These are phyloP conservation scores for Delia radicum DNA, from an alignment of 1,140 invertebrate genomes.

Conservation along the genomic window DNA sequence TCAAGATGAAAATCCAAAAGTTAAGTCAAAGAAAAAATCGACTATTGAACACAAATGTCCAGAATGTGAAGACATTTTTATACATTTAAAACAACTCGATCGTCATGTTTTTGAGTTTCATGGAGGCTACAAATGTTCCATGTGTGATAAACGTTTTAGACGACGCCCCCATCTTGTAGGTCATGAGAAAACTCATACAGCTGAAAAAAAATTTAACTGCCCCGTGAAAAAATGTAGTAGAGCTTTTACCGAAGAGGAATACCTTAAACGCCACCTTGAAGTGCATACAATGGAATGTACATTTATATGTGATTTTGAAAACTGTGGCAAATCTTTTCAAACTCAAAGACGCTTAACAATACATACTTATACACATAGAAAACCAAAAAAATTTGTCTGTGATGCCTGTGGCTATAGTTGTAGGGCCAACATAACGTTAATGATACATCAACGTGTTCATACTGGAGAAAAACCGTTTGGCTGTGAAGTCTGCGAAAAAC, in stretches of 20 bases:
- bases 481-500: constrained; percentile 71
- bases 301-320: neutral
- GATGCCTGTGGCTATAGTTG: neutral
- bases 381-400: neutral
- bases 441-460: neutral
- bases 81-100: too few relatives aligned
- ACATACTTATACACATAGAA: neutral
- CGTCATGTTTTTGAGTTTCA: too few relatives aligned
- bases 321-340: neutral
- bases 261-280: neutral
- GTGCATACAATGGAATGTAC: neutral
- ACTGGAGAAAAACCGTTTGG: constrained; percentile 64
- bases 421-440: neutral
- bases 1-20: neutral
- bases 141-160: too few relatives aligned
- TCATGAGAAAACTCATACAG: neutral
- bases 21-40: neutral
- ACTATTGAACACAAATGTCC: neutral
- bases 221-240: neutral
- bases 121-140: too few relatives aligned
- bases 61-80: neutral
- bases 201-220: neutral
- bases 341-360: neutral
- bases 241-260: neutral
- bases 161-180: too few relatives aligned